Percentiles rank a stretch among this genome's conserved stretches.
These are phyloP conservation scores for Oncopodura yosiiana DNA, from an alignment of 1,140 invertebrate genomes.

Conservation along the genomic window DNA sequence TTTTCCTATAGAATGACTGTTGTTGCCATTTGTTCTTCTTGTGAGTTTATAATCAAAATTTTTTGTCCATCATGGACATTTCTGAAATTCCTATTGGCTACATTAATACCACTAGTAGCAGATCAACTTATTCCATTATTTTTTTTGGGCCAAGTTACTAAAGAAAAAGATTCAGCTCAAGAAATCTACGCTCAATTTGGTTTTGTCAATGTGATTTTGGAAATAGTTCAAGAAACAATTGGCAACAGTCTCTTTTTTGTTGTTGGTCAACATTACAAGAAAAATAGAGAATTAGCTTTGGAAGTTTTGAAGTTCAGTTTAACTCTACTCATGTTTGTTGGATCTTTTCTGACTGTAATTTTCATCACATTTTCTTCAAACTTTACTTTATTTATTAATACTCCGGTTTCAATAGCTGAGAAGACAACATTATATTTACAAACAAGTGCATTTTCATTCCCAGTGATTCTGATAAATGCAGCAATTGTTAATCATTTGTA, in stretches of 20 bases:
- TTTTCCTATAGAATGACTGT: too few species aligned
- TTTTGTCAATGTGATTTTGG: slow-evolving; percentile 16
- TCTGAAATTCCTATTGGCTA: slow-evolving; percentile 19
- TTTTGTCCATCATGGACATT: slow-evolving; percentile 18
- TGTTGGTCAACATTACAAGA: slow-evolving; percentile 22
- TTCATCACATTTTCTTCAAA: slow-evolving; percentile 8
- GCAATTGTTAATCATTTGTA: slow-evolving; percentile 13
- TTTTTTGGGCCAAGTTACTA: slow-evolving; percentile 24
- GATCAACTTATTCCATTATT: slow-evolving; percentile 26
- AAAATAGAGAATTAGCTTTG: slow-evolving; percentile 7
- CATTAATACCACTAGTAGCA: slow-evolving; percentile 11
- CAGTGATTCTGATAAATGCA: slow-evolving; percentile 9
- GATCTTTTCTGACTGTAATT: not conserved
- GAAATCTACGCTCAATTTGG: slow-evolving; percentile 20
- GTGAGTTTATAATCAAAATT: too few species aligned
- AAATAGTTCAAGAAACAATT: slow-evolving; percentile 27
- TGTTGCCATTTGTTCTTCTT: too few species aligned
- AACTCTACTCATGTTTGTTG: slow-evolving; percentile 4
- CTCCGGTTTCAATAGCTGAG: slow-evolving; percentile 17
- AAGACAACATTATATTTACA: slow-evolving; percentile 14
- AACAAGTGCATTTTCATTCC: slow-evolving; percentile 26
- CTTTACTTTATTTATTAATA: slow-evolving; percentile 25
- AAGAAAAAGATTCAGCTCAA: slow-evolving; percentile 18
- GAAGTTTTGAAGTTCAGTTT: slow-evolving; percentile 20
- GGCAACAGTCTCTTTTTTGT: slow-evolving; percentile 23